A percentile compares a stretch with the other conserved stretches of the same genome.
phyloP scores from a whole-genome alignment of 2,888 invertebrate genomes.

The Periphyllus acericola region DNA sequence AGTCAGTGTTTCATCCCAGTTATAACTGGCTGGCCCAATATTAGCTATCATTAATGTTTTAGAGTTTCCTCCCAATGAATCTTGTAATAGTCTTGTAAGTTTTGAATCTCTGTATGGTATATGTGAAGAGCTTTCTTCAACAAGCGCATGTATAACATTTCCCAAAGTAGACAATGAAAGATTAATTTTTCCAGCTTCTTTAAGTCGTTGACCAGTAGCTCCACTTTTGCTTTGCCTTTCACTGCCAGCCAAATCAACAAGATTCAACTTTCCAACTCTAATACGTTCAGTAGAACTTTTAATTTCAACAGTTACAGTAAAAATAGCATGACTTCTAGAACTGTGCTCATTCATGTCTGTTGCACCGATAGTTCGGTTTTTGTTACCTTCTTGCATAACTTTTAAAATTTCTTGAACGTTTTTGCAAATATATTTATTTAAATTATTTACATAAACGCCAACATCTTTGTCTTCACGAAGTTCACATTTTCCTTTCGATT shows the following conservation, averaged over 20 bases:
- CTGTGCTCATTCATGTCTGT: slow-evolving; percentile 99
- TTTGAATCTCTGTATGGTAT: slow-evolving; percentile 98
- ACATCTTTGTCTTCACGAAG: slow-evolving; percentile 80
- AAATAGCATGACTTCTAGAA: slow-evolving; percentile 97
- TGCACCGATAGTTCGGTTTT: slow-evolving; percentile 92
- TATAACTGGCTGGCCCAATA: slow-evolving; percentile 96
- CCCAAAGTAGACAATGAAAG: slow-evolving; percentile 96
- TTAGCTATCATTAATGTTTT: slow-evolving; percentile 99
- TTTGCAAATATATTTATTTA: slow-evolving; percentile 94
- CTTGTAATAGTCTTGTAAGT: slow-evolving; percentile 93
- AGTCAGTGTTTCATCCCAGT: slow-evolving; percentile 96
- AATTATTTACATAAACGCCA: slow-evolving; percentile 95
- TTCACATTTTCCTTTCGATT: slow-evolving; percentile 78
- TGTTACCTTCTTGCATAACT: slow-evolving; percentile 92
- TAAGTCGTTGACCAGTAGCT: slow-evolving; percentile 89
- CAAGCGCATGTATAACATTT: slow-evolving; percentile 97
- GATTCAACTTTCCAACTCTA: slow-evolving; percentile 84
- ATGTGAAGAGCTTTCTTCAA: slow-evolving; percentile 90
- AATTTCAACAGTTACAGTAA: slow-evolving; percentile 92
- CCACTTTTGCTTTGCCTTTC: slow-evolving; percentile 97
- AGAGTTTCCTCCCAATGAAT: slow-evolving; percentile 98
- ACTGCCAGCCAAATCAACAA: slow-evolving; percentile 98
- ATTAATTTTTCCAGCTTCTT: slow-evolving; percentile 98
- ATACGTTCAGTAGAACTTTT: slow-evolving; percentile 66
- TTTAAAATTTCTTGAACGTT: slow-evolving; percentile 92